These are phyloP conservation scores for Drosophila fungiperda DNA, from an alignment of 2,888 invertebrate genomes.

Conservation along the genomic window DNA sequence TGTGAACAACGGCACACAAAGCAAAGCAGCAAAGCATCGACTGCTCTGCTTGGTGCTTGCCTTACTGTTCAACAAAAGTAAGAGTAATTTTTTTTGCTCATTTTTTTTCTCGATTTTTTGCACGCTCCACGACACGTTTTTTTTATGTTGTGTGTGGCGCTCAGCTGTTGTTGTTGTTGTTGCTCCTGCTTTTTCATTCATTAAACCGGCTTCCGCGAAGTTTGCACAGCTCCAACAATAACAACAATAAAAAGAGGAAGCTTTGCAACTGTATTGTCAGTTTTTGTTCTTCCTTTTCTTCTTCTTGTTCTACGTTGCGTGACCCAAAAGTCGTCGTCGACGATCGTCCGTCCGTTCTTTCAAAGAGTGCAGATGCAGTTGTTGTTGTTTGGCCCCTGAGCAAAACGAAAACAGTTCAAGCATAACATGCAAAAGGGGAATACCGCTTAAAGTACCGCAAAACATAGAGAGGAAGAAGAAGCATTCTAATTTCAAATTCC, in stretches of 20 bases:
- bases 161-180: constrained; percentile 73
- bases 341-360: neutral
- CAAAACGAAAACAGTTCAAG: constrained; percentile 62
- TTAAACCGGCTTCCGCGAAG: constrained; percentile 79
- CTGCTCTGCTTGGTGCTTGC: constrained; percentile 37
- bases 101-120: constrained; percentile 53
- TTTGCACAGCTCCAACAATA: constrained; percentile 43
- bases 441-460: constrained; percentile 69
- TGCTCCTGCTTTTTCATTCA: constrained; percentile 75
- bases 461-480: constrained; percentile 10
- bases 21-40: constrained; percentile 37
- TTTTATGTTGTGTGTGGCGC: constrained; percentile 57
- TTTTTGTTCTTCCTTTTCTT: constrained; percentile 42
- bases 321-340: constrained; percentile 62
- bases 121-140: constrained; percentile 71
- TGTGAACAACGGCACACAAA: constrained; percentile 56
- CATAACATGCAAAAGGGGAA: constrained; percentile 67
- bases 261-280: constrained; percentile 22
- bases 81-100: constrained; percentile 55
- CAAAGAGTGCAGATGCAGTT: constrained; percentile 63
- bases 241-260: constrained; percentile 12
- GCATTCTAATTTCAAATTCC: constrained; percentile 54
- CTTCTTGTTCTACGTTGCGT: constrained; percentile 55
- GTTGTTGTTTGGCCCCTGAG: constrained; percentile 18
- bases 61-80: constrained; percentile 72